A percentile compares a stretch with the other conserved stretches of the same genome.
Evolutionary conservation across 2,888 invertebrate genomes (phyloP).

Genomic region (Agrochola litura): DNA sequence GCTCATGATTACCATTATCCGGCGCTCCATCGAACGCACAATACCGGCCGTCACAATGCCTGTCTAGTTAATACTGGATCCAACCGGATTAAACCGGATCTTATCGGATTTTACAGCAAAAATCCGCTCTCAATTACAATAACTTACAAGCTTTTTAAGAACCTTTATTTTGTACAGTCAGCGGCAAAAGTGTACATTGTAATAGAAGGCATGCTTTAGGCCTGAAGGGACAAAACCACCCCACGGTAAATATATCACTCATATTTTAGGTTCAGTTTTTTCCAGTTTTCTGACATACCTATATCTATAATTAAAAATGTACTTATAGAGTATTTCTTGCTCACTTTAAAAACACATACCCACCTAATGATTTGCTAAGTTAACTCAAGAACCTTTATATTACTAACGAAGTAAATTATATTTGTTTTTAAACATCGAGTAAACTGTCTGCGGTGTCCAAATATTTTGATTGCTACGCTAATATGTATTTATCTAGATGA

Average conservation of each 20-base stretch:
- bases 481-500: neutral
- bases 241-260: neutral
- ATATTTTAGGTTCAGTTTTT: neutral
- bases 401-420: neutral
- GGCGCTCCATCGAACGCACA: constrained; percentile 11
- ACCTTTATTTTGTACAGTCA: constrained; percentile 1
- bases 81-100: constrained; percentile 7
- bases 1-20: constrained; percentile 25
- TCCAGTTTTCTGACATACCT: neutral
- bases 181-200: neutral
- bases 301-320: neutral
- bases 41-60: constrained; percentile 22
- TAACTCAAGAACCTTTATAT: neutral
- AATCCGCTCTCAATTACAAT: constrained; percentile 32
- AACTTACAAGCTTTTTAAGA: constrained; percentile 23
- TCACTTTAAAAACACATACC: neutral
- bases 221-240: neutral
- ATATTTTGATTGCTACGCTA: neutral
- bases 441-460: neutral
- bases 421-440: neutral
- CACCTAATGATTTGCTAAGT: neutral
- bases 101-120: constrained; percentile 31
- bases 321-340: neutral
- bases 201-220: neutral
- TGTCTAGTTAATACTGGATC: constrained; percentile 25